Evolutionary conservation across 2,888 invertebrate genomes (phyloP).

Genomic region (Lysandra coridon): DNA sequence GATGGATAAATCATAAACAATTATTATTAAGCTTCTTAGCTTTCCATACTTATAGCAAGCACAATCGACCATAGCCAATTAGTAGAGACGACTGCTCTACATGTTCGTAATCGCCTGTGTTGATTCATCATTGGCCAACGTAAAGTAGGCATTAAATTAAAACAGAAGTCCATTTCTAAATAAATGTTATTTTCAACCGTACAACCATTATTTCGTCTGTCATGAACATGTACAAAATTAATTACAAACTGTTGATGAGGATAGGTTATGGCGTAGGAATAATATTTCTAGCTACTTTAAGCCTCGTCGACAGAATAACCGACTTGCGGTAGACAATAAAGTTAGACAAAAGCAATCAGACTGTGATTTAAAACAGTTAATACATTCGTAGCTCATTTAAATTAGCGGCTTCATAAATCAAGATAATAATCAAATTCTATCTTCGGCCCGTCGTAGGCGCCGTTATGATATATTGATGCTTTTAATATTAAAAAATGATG

Average conservation of each 20-base stretch:
- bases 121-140: too few species aligned
- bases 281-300: neutral
- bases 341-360: neutral
- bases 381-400: constrained; percentile 34
- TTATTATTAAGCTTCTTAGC: too few species aligned
- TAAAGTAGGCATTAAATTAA: neutral
- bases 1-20: too few species aligned
- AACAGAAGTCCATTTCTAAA: neutral
- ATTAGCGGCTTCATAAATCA: constrained; percentile 38
- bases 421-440: constrained; percentile 37
- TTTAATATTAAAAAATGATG: constrained; percentile 34
- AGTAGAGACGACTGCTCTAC: too few species aligned
- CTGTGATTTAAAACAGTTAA: neutral
- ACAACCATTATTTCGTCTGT: neutral
- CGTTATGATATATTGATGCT: constrained; percentile 37
- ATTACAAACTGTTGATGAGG: neutral
- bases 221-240: constrained; percentile 5
- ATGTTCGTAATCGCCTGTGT: too few species aligned
- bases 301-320: neutral
- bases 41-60: too few species aligned
- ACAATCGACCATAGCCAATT: too few species aligned
- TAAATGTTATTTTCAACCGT: neutral
- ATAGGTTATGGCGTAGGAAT: neutral
- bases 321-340: neutral
- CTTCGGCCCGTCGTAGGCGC: constrained; percentile 34